phyloP scores from a whole-genome alignment of 2,113 vertebrate genomes.

The Pluvialis apricaria region DNA sequence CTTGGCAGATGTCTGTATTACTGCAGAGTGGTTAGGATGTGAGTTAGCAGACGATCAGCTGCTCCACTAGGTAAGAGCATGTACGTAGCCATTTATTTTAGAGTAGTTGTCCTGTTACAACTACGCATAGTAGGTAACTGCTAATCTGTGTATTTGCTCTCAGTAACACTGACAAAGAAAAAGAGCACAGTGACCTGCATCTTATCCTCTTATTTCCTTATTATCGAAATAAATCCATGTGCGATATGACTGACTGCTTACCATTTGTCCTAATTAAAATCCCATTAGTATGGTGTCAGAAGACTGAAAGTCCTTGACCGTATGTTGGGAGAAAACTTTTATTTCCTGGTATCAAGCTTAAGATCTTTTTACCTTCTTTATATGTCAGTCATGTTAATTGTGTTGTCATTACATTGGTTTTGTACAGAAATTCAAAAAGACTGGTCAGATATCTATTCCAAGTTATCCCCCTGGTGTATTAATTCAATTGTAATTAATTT shows the following conservation, averaged over 20 bases:
- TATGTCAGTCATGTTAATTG: not conserved
- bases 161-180: not conserved
- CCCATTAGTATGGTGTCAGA: not conserved
- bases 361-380: not conserved
- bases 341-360: not conserved
- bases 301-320: slow-evolving; percentile 16
- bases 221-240: not conserved
- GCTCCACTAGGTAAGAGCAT: not conserved
- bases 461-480: not conserved
- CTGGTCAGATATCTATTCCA: not conserved
- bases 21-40: not conserved
- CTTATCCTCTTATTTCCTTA: not conserved
- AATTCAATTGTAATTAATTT: not conserved
- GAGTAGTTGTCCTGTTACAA: not conserved
- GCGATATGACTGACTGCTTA: not conserved
- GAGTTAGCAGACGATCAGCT: not conserved
- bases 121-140: not conserved
- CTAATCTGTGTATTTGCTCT: not conserved
- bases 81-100: not conserved
- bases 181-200: not conserved
- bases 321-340: not conserved
- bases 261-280: slow-evolving; percentile 57
- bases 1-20: not conserved
- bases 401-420: not conserved
- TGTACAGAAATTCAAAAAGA: not conserved